Evolutionary conservation across 2,888 invertebrate genomes (phyloP).

Genomic region (Polietes domitor): DNA sequence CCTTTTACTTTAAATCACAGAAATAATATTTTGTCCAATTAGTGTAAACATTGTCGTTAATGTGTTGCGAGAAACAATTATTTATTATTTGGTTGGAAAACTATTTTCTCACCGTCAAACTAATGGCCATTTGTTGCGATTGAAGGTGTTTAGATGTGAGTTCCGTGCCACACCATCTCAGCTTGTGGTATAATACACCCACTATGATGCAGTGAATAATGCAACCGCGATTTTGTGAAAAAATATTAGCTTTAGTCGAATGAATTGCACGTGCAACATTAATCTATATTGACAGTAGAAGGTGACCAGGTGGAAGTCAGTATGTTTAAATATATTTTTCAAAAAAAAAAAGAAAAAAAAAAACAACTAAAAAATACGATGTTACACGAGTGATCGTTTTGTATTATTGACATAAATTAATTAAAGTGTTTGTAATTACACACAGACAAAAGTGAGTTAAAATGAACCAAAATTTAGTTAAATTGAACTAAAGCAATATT

Average conservation of each 20-base stretch:
- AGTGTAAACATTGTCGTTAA: constrained; percentile 20
- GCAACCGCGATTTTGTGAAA: neutral
- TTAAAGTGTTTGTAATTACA: no score
- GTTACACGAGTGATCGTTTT: no score
- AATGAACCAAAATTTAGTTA: no score
- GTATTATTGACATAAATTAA: no score
- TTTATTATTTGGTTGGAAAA: neutral
- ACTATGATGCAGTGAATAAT: constrained; percentile 1
- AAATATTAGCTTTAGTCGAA: neutral
- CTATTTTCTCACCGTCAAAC: constrained; percentile 41
- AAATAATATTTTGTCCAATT: constrained; percentile 15
- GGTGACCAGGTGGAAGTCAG: neutral
- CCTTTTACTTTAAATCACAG: neutral
- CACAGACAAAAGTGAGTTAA: no score
- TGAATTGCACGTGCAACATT: constrained; percentile 29
- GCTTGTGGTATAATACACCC: constrained; percentile 13
- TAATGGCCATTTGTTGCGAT: neutral
- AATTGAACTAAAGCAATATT: no score
- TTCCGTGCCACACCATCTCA: neutral
- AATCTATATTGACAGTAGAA: neutral
- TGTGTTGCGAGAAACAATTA: neutral
- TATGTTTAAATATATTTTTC: no score
- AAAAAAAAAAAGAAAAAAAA: neutral
- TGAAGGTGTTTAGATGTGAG: neutral
- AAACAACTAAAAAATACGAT: no score